A percentile compares a stretch with the other conserved stretches of the same genome.
phyloP scores from a whole-genome alignment of 2,113 vertebrate species.

The Chelonoidis abingdonii region DNA sequence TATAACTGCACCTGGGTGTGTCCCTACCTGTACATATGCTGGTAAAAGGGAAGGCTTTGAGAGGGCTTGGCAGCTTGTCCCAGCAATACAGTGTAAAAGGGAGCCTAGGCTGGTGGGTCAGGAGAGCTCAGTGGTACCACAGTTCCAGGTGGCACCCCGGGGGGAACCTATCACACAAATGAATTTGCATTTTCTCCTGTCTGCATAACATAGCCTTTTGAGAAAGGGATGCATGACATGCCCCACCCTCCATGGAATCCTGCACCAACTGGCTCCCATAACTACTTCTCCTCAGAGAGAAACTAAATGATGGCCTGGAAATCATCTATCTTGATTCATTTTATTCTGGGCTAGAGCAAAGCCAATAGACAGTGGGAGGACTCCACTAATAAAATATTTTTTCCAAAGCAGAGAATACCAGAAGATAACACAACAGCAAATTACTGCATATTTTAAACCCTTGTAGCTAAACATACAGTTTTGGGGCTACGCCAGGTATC shows the following conservation, averaged over 20 bases:
- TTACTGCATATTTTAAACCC: slow-evolving; percentile 70
- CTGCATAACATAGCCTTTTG: not conserved
- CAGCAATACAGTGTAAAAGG: too few species aligned
- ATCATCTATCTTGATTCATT: slow-evolving; percentile 52
- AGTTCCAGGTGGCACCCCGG: too few species aligned
- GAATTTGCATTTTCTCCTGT: not conserved
- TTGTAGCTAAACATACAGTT: slow-evolving; percentile 69
- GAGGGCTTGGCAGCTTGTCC: too few species aligned
- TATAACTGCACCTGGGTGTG: too few species aligned
- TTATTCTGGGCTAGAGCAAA: slow-evolving; percentile 29
- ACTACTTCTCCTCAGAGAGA: slow-evolving; percentile 3
- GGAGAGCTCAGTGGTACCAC: too few species aligned
- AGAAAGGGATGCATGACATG: not conserved
- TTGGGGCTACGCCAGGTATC: slow-evolving; percentile 72
- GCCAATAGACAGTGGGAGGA: slow-evolving; percentile 59
- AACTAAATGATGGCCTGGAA: slow-evolving; percentile 59
- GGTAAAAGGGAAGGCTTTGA: too few species aligned
- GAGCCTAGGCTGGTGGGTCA: too few species aligned
- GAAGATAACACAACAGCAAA: slow-evolving; percentile 69
- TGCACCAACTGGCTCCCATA: slow-evolving; percentile 7
- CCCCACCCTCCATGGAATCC: not conserved
- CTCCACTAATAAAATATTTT: slow-evolving; percentile 41
- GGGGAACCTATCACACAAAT: not conserved
- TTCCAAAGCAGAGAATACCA: slow-evolving; percentile 55
- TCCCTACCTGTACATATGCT: too few species aligned